A percentile compares a stretch with the other conserved stretches of the same genome.
Evolutionary conservation across 2,113 vertebrate genomes (phyloP).

Genomic region (human (Homo sapiens)): DNA sequence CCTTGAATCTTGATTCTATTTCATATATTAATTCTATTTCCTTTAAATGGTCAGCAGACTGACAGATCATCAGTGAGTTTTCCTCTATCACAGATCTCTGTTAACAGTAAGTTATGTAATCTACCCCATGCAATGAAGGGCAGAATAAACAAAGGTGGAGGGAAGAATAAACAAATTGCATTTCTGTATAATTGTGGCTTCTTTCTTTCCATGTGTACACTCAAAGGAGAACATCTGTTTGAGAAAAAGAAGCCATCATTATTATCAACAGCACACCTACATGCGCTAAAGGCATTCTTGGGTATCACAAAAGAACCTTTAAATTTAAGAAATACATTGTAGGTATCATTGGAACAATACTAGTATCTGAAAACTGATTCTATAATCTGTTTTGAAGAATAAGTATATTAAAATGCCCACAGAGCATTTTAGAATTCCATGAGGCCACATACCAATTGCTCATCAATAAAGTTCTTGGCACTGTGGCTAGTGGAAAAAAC

Average conservation of each 20-base stretch:
- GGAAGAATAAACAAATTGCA: background rate
- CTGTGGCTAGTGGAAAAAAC: background rate
- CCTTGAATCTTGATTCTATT: slow-evolving; percentile 36
- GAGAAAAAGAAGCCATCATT: background rate
- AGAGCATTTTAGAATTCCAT: background rate
- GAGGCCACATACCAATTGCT: background rate
- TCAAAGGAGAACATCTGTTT: background rate
- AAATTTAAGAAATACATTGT: background rate
- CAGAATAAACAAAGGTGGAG: background rate
- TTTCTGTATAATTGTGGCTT: background rate
- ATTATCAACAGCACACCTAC: background rate
- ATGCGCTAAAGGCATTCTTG: background rate
- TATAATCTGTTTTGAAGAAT: background rate
- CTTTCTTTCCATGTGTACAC: background rate
- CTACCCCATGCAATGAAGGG: background rate
- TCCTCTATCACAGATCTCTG: background rate
- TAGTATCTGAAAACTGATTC: background rate
- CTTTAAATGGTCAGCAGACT: background rate
- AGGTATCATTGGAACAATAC: background rate
- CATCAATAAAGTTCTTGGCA: background rate
- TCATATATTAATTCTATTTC: slow-evolving; percentile 14
- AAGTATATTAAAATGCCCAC: background rate
- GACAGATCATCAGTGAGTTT: background rate
- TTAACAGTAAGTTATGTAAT: background rate
- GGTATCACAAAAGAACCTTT: background rate